Percentiles rank a stretch among this genome's conserved stretches.
Evolutionary conservation across 2,888 invertebrate species (phyloP).

Genomic region (Pandemis heparana): DNA sequence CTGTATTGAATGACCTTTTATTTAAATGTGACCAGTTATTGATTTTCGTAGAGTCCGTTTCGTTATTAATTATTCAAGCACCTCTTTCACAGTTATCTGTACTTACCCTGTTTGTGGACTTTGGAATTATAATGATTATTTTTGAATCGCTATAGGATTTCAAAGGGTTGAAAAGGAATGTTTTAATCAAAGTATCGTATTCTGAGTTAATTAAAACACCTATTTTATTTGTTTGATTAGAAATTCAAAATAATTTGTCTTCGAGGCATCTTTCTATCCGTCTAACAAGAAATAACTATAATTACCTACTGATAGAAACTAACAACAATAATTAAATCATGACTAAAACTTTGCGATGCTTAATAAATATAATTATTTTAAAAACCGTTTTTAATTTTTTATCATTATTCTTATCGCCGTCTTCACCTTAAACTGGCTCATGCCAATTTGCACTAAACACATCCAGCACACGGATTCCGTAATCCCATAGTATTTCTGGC

Average conservation of each 20-base stretch:
- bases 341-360: not conserved
- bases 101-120: not conserved
- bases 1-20: slow-evolving; percentile 23
- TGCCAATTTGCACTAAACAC: slow-evolving; percentile 7
- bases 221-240: too few species aligned
- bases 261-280: too few species aligned
- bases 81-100: slow-evolving; percentile 7
- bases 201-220: not conserved
- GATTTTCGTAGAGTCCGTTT: slow-evolving; percentile 26
- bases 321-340: too few species aligned
- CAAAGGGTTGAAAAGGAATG: not conserved
- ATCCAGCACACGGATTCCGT: slow-evolving; percentile 13
- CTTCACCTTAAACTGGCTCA: slow-evolving; percentile 9
- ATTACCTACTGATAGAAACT: too few species aligned
- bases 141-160: not conserved
- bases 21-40: slow-evolving; percentile 34
- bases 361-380: not conserved
- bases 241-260: too few species aligned
- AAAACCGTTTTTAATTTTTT: not conserved
- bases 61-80: slow-evolving; percentile 21
- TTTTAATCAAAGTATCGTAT: not conserved
- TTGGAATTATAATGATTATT: not conserved
- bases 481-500: slow-evolving; percentile 26
- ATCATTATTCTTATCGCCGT: not conserved
- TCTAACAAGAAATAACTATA: too few species aligned